These are phyloP conservation scores for Cydia amplana DNA, from an alignment of 1,140 invertebrate genomes.

Conservation along the genomic window DNA sequence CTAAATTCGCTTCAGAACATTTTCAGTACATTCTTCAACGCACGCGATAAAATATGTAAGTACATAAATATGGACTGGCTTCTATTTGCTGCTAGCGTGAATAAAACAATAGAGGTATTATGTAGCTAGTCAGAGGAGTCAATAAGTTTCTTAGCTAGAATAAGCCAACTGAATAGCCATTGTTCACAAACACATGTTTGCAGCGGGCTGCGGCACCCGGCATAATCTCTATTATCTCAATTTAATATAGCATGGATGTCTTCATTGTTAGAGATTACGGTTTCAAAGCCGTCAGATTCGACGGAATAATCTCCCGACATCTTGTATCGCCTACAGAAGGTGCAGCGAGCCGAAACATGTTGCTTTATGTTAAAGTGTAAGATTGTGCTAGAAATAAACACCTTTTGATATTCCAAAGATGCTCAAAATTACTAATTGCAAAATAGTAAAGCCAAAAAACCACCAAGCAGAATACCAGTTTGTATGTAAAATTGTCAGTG, in stretches of 20 bases:
- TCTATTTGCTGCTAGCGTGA: not conserved
- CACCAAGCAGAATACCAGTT: not conserved
- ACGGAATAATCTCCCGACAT: constrained; percentile 42
- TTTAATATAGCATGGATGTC: constrained; percentile 53
- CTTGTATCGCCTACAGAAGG: constrained; percentile 13
- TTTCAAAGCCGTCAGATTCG: constrained; percentile 47
- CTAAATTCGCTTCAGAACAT: constrained; percentile 15
- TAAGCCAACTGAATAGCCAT: constrained; percentile 38
- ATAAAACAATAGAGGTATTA: constrained; percentile 24
- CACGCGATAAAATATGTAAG: constrained; percentile 8
- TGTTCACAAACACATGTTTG: constrained; percentile 37
- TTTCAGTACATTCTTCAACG: constrained; percentile 15
- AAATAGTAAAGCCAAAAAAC: constrained; percentile 6
- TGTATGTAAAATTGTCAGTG: constrained; percentile 26
- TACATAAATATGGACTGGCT: not conserved
- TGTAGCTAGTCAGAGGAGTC: constrained; percentile 34
- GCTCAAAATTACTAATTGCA: not conserved
- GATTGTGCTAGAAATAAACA: not conserved
- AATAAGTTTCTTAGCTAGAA: constrained; percentile 39
- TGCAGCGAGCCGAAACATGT: not conserved
- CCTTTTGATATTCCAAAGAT: too few relatives aligned
- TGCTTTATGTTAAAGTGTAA: not conserved
- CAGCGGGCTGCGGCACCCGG: constrained; percentile 33
- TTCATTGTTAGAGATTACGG: constrained; percentile 52
- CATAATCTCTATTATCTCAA: constrained; percentile 52